phyloP scores from a whole-genome alignment of 2,797 vertebrate species.

The Cynopterus sphinx region DNA sequence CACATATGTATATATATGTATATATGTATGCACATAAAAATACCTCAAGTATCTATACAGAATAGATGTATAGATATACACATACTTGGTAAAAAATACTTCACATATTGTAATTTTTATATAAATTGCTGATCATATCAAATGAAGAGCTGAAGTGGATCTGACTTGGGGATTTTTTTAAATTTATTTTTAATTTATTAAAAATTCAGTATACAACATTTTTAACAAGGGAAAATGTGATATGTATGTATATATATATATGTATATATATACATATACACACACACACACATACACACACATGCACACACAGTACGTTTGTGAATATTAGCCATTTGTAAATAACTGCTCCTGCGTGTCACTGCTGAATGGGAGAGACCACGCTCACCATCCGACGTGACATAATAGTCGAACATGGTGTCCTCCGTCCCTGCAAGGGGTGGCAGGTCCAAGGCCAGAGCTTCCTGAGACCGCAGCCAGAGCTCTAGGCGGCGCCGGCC shows the following conservation, averaged over 20 bases:
- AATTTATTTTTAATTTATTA: background rate
- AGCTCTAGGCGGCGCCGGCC: slow-evolving; percentile 91
- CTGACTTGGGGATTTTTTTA: background rate
- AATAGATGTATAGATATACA: background rate
- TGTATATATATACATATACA: no score
- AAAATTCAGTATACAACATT: background rate
- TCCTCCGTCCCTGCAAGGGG: slow-evolving; percentile 84
- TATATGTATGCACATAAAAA: background rate
- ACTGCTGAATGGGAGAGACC: rapidly evolving
- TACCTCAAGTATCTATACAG: background rate
- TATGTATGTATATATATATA: no score
- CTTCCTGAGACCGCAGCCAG: slow-evolving; percentile 89
- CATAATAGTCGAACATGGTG: slow-evolving; percentile 94
- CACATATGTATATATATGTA: background rate
- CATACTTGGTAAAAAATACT: background rate
- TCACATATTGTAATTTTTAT: background rate
- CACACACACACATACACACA: rapidly evolving
- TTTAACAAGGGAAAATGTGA: background rate
- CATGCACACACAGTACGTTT: background rate
- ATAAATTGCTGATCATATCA: background rate
- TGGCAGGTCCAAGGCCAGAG: slow-evolving; percentile 89
- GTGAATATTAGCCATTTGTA: background rate
- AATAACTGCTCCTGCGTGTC: background rate
- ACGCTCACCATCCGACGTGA: slow-evolving; percentile 89
- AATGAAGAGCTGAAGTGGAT: background rate